Conservation (phyloP, 2,113 vertebrate species). For the Corapipo altera region DNA sequence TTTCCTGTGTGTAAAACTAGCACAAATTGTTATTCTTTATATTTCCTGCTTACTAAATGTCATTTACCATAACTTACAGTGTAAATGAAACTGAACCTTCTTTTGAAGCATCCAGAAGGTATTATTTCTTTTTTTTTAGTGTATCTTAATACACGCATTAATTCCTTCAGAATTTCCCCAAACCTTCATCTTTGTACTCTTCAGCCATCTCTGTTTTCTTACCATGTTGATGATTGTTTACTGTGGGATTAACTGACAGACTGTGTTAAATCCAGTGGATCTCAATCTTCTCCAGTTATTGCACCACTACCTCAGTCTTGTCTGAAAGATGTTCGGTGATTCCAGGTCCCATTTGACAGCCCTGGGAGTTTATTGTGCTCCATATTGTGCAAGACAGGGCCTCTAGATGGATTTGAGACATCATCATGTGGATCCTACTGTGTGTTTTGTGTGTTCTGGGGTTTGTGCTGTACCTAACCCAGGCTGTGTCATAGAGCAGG, state of each 20-base stretch:
- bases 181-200: conserved; percentile 22
- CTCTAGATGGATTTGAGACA: not conserved
- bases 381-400: not conserved
- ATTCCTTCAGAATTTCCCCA: conserved; percentile 39
- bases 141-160: conserved; percentile 56
- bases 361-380: not conserved
- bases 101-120: conserved; percentile 83
- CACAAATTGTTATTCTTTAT: not conserved
- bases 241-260: not conserved
- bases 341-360: not conserved
- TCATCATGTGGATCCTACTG: not conserved
- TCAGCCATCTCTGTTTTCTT: conserved; percentile 8
- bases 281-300: conserved; percentile 33
- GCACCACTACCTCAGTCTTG: not conserved
- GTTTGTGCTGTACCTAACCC: not conserved
- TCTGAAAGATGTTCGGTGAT: not conserved
- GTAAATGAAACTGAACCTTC: conserved; percentile 79
- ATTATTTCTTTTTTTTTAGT: conserved; percentile 67
- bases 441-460: not conserved
- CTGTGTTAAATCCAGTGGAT: conserved; percentile 48
- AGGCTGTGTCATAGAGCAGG: not conserved
- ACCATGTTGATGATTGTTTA: not conserved
- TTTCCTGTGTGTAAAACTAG: conserved; percentile 9
- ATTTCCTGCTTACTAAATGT: conserved; percentile 70
- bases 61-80: conserved; percentile 82